These are phyloP conservation scores for Lipophrys pholis DNA, from an alignment of 2,113 vertebrate species.

Conservation along the genomic window DNA sequence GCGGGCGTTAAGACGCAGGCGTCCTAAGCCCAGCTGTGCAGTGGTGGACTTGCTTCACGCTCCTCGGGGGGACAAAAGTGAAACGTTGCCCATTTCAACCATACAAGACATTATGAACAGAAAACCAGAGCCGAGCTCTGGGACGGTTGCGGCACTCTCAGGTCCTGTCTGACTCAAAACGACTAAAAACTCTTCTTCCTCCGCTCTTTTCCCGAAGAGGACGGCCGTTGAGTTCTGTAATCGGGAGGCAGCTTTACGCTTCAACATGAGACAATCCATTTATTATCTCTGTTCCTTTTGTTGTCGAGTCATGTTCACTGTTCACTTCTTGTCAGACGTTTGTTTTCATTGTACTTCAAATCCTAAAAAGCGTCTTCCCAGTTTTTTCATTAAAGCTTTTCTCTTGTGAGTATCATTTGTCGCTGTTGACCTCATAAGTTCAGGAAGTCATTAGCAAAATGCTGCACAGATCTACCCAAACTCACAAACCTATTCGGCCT, in stretches of 20 bases:
- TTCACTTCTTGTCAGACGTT: slow-evolving; percentile 35
- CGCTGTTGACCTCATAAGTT: not conserved
- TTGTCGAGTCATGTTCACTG: slow-evolving; percentile 19
- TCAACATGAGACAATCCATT: slow-evolving; percentile 37
- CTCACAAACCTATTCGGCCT: too few species aligned
- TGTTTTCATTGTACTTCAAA: slow-evolving; percentile 53
- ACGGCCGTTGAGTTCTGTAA: slow-evolving; percentile 30
- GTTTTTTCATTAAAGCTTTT: slow-evolving; percentile 58
- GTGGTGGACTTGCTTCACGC: slow-evolving; percentile 89
- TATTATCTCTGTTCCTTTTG: slow-evolving; percentile 13
- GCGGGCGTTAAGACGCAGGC: slow-evolving; percentile 88
- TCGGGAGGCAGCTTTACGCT: slow-evolving; percentile 52
- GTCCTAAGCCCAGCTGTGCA: slow-evolving; percentile 85
- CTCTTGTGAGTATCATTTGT: slow-evolving; percentile 13
- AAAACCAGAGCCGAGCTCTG: slow-evolving; percentile 88
- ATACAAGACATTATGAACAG: slow-evolving; percentile 90
- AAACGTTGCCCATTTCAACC: slow-evolving; percentile 82
- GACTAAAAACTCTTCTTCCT: not conserved
- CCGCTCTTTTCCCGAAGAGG: slow-evolving; percentile 35
- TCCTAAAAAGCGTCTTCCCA: slow-evolving; percentile 53
- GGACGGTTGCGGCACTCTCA: slow-evolving; percentile 88
- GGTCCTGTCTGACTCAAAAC: slow-evolving; percentile 83
- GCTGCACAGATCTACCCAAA: not conserved
- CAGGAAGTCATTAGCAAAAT: not conserved
- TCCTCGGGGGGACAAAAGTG: slow-evolving; percentile 64